A percentile compares a stretch with the other conserved stretches of the same genome.
Conservation (phyloP, 2,888 invertebrate species). For the Hydriomena furcata region DNA sequence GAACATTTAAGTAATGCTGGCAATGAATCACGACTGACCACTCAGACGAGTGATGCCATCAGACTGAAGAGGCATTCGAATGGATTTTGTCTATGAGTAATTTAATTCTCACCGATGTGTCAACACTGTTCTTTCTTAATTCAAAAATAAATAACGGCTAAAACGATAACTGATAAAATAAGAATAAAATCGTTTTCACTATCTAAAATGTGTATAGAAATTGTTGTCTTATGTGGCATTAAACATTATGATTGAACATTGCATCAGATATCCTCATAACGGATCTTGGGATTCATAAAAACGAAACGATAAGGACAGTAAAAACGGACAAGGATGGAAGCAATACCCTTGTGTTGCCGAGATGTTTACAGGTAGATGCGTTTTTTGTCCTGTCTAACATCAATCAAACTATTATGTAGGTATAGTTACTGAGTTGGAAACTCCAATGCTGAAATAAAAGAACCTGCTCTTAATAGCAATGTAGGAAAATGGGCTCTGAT, state of each 20-base stretch:
- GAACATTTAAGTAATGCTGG: slow-evolving; percentile 28
- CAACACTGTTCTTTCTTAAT: slow-evolving; percentile 8
- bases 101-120: slow-evolving; percentile 25
- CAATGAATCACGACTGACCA: slow-evolving; percentile 34
- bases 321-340: slow-evolving; percentile 41
- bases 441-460: slow-evolving; percentile 42
- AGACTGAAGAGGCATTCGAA: slow-evolving; percentile 21
- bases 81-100: slow-evolving; percentile 29
- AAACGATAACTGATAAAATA: too few relatives aligned
- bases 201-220: too few relatives aligned
- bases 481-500: background rate
- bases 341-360: slow-evolving; percentile 44
- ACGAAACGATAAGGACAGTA: slow-evolving; percentile 25
- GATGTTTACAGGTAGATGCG: slow-evolving; percentile 51
- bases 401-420: slow-evolving; percentile 45
- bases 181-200: too few relatives aligned
- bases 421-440: slow-evolving; percentile 53
- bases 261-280: background rate
- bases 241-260: too few relatives aligned
- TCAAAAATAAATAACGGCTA: too few relatives aligned
- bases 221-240: too few relatives aligned
- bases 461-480: slow-evolving; percentile 4
- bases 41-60: slow-evolving; percentile 32
- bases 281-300: slow-evolving; percentile 2
- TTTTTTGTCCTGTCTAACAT: slow-evolving; percentile 53